These are phyloP conservation scores for Drosophila nigrodunni DNA, from an alignment of 1,140 invertebrate species.

Conservation along the genomic window DNA sequence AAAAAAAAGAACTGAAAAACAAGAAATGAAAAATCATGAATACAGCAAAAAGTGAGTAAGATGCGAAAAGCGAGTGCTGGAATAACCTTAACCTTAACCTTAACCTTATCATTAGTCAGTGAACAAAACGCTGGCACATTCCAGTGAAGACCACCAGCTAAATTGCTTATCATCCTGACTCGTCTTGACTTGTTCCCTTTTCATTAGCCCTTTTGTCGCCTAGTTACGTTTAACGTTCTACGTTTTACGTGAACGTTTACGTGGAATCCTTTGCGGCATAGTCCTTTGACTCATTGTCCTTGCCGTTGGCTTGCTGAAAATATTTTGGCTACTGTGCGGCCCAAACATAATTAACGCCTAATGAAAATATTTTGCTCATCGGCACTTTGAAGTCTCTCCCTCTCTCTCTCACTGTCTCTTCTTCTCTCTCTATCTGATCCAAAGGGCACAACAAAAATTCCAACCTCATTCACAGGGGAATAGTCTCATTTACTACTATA, in stretches of 20 bases:
- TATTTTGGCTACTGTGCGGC: constrained; percentile 54
- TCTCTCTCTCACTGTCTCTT: too few species aligned
- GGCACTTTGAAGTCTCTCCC: constrained; percentile 30
- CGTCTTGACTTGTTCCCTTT: background rate
- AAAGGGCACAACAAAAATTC: constrained; percentile 1
- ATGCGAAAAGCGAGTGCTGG: too few species aligned
- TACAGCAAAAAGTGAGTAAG: background rate
- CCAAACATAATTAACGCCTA: constrained; percentile 53
- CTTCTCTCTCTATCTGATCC: background rate
- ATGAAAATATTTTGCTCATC: constrained; percentile 47
- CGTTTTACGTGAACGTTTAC: constrained; percentile 19
- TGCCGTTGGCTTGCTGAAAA: constrained; percentile 21
- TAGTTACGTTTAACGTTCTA: constrained; percentile 5
- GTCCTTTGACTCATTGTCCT: constrained; percentile 23
- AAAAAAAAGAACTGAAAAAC: constrained; percentile 9
- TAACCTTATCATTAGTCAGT: constrained; percentile 23
- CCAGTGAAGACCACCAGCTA: constrained; percentile 33
- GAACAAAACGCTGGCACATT: constrained; percentile 34
- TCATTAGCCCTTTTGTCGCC: constrained; percentile 44
- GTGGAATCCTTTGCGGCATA: constrained; percentile 29
- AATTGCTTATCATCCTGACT: constrained; percentile 43
- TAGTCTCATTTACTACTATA: background rate
- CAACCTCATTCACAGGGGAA: constrained; percentile 28
- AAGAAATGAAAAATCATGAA: background rate
- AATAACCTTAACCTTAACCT: background rate